These are phyloP conservation scores for Aphidoletes aphidimyza DNA, from an alignment of 2,888 invertebrate species.

Conservation along the genomic window DNA sequence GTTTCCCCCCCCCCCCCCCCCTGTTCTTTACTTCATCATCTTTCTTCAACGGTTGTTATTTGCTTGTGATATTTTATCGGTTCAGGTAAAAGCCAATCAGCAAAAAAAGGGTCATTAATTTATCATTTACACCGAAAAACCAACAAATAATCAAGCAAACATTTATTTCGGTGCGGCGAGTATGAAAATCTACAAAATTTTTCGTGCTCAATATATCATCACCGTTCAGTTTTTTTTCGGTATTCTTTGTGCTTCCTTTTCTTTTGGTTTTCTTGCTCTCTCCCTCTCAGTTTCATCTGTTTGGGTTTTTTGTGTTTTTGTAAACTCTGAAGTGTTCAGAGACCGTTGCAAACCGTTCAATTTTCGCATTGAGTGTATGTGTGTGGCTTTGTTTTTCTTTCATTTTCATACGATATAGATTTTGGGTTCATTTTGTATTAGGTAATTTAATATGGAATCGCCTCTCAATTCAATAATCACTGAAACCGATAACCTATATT, in stretches of 20 bases:
- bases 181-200: not conserved
- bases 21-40: too few species aligned
- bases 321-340: not conserved
- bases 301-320: not conserved
- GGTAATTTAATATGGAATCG: slow-evolving; percentile 31
- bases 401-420: not conserved
- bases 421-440: not conserved
- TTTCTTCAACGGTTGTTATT: too few species aligned
- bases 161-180: not conserved
- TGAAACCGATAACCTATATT: slow-evolving; percentile 36
- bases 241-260: too few species aligned
- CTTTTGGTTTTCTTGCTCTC: not conserved
- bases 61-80: not conserved
- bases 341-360: slow-evolving; percentile 12
- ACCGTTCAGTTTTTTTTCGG: slow-evolving; percentile 9
- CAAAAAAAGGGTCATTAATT: slow-evolving; percentile 43
- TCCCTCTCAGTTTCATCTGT: not conserved
- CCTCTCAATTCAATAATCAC: slow-evolving; percentile 26
- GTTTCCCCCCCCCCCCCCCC: too few species aligned
- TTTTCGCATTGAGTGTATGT: not conserved
- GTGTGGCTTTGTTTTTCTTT: not conserved
- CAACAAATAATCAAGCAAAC: slow-evolving; percentile 51
- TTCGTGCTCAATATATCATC: slow-evolving; percentile 34
- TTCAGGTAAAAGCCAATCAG: slow-evolving; percentile 20
- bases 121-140: slow-evolving; percentile 38